Evolutionary conservation across 2,113 vertebrate genomes (phyloP).

Genomic region (Corythoichthys intestinalis): DNA sequence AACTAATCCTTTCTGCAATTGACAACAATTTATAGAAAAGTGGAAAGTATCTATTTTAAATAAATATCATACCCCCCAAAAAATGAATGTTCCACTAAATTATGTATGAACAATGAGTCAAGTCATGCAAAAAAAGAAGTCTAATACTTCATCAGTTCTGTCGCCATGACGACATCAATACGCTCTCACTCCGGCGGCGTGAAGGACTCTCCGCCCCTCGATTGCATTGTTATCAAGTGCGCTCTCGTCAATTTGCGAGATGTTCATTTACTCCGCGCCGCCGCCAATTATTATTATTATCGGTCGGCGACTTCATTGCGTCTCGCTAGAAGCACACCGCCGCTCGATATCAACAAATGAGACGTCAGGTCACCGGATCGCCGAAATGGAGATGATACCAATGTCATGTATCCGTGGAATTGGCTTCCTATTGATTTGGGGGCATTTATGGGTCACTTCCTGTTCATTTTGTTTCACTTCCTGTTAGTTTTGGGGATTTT

Average conservation of each 20-base stretch:
- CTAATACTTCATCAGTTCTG: neutral
- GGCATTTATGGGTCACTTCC: too few species aligned
- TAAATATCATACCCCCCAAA: too few species aligned
- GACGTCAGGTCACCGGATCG: neutral
- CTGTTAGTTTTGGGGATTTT: too few species aligned
- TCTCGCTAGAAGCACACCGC: neutral
- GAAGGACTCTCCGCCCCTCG: neutral
- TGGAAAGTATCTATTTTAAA: too few species aligned
- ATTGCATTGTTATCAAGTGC: conserved; percentile 4
- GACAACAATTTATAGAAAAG: too few species aligned
- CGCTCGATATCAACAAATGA: neutral
- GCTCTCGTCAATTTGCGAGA: neutral
- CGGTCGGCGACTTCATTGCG: neutral
- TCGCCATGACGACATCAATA: conserved; percentile 4
- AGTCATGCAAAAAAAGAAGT: too few species aligned
- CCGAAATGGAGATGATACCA: neutral
- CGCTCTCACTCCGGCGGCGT: neutral
- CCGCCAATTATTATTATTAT: conserved; percentile 1
- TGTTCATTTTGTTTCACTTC: too few species aligned
- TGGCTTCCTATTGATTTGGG: too few species aligned
- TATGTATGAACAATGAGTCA: too few species aligned
- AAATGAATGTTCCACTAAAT: too few species aligned
- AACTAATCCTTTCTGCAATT: too few species aligned
- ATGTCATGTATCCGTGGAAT: neutral
- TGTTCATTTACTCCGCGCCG: neutral